Evolutionary conservation across 2,888 invertebrate genomes (phyloP), one percentile per base, ranked within the genome.

Genomic region (Stenotaenia linearis): DNA sequence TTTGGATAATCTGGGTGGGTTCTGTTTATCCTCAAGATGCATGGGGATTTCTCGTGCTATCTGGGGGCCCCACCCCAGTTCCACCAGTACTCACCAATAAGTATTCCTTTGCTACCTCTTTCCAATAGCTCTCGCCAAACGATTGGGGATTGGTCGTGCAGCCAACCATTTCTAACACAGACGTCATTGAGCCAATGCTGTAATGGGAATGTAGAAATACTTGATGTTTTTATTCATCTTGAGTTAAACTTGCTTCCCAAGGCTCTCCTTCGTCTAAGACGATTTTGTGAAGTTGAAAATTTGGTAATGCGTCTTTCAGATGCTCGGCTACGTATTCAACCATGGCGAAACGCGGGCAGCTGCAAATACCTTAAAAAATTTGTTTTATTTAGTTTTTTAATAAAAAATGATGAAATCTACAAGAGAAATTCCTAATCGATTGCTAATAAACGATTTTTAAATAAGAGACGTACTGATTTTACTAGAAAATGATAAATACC

Each of bases 81-180:
- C n/a, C n/a, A n/a, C n/a, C n/a, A n/a, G n/a, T n/a, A n/a, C n/a
- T n/a, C n/a, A n/a, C n/a, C n/a, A n/a, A n/a, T n/a, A n/a, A n/a
- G 83, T 28, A 85, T 84, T 28, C 86, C 86, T 82, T 86, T 86
- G 7, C 87, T 86, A 23, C 87, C 87, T 18, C 86, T 82, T 80
- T 86, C 86, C 9, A 87, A 84, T 76, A 87, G 82, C 81, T 87
- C 87, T 50, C 87, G 82, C 87, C 87, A 87, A 5, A 87, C 83
- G 18, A 87, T 81, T 0, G 87, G 87, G 0, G 86, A 87, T 79
- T 83, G 84, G 0, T 80, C 80, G 82, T 86, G 85, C 0, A 81
- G 80, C 86, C 86, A 87, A 12, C 85, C 84, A 78, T 84, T 82
- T 61, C 83, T 82, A 15, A 81, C 79, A 78, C 86, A 86, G 1